Base-by-base conservation (phyloP, 2,113 vertebrate genomes). In the Erythrocebus patas region DNA sequence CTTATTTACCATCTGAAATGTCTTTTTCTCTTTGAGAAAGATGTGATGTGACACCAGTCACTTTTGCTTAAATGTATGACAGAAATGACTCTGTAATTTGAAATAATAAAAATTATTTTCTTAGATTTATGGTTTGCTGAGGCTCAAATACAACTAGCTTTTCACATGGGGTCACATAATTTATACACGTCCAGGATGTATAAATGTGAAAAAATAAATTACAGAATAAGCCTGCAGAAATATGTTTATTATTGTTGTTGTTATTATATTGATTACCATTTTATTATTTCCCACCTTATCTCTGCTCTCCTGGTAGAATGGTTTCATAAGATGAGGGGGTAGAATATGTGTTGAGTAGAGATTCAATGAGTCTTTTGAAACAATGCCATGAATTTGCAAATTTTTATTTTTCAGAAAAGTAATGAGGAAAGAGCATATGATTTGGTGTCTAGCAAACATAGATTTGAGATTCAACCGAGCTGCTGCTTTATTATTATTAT, bases 21-120 rank as follows among this genome's bases (percentile, higher is more conserved):
- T 75, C 27, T 64, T 93, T 80, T 95, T 94, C 61, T 59, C 40
- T 64, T 89, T 96, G 61, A 95, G 38, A 92, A 95, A 84, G 93
- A 90, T n/a, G 68, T 70, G 32, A 91, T 81, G 23, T 3, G 6
- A 95, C 25, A 82, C 11, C 25, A 84, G 57, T 88, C 52, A 94
- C 59, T 66, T 78, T 55, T 78, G 23, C 27, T 91, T 85, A 95
- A 90, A 92, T 61, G 45, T 88, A 52, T 84, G 68, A 52, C 20
- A 23, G 55, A 70, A 93, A 78, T 88, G 72, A 61, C 66, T 92
- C 45, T 92, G 59, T 72, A 80, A 95, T 93, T 96, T 86, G 30
- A 96, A 97, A 86, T 72, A 83, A 89, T 72, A 93, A 64, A 76
- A 75, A 75, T 45, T 30, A 43, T 52, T 82, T 90, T 87, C 70